These are phyloP conservation scores for Cardinalis cardinalis DNA, from an alignment of 2,113 vertebrate genomes.

Conservation along the genomic window DNA sequence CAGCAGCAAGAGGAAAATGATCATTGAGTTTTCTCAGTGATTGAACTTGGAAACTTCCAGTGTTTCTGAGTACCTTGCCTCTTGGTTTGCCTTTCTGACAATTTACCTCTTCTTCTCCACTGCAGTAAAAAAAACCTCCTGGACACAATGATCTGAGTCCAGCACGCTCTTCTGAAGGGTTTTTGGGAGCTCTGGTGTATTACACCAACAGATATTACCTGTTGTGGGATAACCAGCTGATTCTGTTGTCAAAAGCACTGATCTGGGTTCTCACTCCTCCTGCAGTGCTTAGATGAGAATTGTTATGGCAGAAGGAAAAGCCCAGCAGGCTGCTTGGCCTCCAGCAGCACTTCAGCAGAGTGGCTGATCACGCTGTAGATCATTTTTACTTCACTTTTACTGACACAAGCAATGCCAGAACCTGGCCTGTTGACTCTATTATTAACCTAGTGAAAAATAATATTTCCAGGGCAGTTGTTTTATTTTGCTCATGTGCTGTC, in stretches of 20 bases:
- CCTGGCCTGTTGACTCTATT: background rate
- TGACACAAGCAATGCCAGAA: background rate
- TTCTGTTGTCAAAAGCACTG: background rate
- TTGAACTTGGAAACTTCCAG: rapidly evolving
- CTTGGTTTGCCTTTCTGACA: background rate
- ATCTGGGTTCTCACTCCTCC: background rate
- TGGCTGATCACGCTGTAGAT: rapidly evolving
- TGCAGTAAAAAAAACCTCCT: background rate
- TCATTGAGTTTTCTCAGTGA: background rate
- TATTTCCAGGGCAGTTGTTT: background rate
- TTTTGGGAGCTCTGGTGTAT: background rate
- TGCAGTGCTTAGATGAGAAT: background rate
- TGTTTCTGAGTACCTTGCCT: background rate
- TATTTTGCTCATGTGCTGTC: rapidly evolving
- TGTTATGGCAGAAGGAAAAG: background rate
- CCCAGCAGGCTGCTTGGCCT: background rate
- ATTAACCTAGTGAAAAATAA: background rate
- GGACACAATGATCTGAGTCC: background rate
- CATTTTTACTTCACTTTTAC: background rate
- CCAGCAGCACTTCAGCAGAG: background rate
- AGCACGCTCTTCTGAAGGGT: background rate
- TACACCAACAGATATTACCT: background rate
- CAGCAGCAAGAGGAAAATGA: background rate
- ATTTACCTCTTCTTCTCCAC: background rate
- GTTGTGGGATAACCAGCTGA: background rate